Conservation (phyloP, 2,797 vertebrate species). For the Spinus pinus region DNA sequence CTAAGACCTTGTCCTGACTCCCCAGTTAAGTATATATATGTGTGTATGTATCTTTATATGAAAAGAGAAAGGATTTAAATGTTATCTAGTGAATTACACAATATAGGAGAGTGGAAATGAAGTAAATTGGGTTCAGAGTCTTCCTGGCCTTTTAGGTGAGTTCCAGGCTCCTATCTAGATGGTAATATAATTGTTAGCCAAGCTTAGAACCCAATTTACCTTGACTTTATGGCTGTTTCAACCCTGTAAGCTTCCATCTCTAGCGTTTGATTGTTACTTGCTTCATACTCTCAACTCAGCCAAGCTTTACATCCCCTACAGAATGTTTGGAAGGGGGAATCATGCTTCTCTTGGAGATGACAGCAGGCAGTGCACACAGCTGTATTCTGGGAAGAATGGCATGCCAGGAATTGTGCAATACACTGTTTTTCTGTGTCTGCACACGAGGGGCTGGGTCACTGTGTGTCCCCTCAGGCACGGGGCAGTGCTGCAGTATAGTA, state of each 20-base stretch:
- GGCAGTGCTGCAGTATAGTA: neutral
- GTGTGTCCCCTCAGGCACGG: rapidly evolving
- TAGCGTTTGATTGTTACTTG: neutral
- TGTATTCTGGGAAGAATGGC: neutral
- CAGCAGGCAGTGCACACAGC: neutral
- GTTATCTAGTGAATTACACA: neutral
- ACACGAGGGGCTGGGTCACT: neutral
- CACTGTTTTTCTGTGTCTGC: neutral
- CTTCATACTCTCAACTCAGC: neutral
- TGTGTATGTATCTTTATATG: neutral
- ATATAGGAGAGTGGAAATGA: neutral
- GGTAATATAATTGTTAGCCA: neutral
- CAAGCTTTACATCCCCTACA: neutral
- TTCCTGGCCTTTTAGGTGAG: neutral
- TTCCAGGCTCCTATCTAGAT: neutral
- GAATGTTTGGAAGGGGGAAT: neutral
- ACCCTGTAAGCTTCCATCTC: neutral
- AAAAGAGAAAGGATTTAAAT: neutral
- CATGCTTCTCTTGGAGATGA: neutral
- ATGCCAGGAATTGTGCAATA: neutral
- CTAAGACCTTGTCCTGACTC: constrained; percentile 55
- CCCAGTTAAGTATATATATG: constrained; percentile 58
- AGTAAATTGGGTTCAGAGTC: neutral
- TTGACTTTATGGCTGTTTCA: neutral
- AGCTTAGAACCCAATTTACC: neutral